These are phyloP conservation scores for Hippotragus niger DNA, from an alignment of 2,113 vertebrate species.

Conservation along the genomic window DNA sequence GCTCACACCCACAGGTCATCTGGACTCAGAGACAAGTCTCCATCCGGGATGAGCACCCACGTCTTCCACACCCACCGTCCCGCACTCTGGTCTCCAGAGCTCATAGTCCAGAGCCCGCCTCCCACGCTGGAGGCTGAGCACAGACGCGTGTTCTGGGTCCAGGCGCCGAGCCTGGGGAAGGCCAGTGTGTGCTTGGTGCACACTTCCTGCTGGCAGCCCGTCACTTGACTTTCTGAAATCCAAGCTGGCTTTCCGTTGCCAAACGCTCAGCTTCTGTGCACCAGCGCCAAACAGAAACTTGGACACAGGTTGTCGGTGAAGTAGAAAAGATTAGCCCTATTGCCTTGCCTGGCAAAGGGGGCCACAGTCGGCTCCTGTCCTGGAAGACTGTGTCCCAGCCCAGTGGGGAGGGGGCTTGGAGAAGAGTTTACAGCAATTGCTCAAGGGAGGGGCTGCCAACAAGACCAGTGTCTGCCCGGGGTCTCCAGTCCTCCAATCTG, in stretches of 20 bases:
- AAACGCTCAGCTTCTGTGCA: neutral
- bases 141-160: rapidly evolving
- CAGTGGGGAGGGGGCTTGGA: neutral
- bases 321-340: neutral
- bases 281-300: neutral
- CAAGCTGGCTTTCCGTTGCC: rapidly evolving
- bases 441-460: neutral
- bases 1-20: rapidly evolving
- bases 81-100: rapidly evolving
- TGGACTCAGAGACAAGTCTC: rapidly evolving
- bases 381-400: neutral
- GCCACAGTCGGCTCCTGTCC: neutral
- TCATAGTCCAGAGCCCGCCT: neutral
- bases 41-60: rapidly evolving
- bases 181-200: rapidly evolving
- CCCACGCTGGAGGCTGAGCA: rapidly evolving
- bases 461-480: neutral
- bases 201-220: rapidly evolving
- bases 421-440: neutral
- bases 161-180: rapidly evolving
- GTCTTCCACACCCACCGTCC: rapidly evolving
- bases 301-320: neutral
- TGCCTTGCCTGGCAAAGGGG: neutral
- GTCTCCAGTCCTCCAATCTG: neutral
- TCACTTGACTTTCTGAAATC: neutral